phyloP scores from a whole-genome alignment of 2,888 invertebrate genomes.

The Hololepta plana region DNA sequence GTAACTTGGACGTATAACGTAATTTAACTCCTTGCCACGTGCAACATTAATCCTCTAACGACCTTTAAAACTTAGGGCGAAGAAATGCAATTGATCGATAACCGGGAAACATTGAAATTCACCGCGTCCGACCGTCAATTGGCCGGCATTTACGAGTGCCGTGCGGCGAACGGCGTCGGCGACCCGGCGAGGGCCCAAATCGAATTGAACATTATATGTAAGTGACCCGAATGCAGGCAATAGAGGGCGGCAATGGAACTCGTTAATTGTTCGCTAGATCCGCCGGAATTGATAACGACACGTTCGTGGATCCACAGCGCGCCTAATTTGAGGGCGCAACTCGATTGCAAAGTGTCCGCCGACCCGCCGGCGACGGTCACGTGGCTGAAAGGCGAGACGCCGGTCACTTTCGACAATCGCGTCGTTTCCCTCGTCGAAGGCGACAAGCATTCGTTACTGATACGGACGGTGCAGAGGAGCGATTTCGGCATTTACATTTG shows the following conservation, averaged over 20 bases:
- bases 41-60: conserved; percentile 2
- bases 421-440: conserved; percentile 28
- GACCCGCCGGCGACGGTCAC: conserved; percentile 50
- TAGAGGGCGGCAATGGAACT: background rate
- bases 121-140: conserved; percentile 44
- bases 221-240: conserved; percentile 19
- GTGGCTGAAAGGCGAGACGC: conserved; percentile 46
- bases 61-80: conserved; percentile 30
- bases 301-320: conserved; percentile 59
- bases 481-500: conserved; percentile 70
- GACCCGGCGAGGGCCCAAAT: conserved; percentile 48
- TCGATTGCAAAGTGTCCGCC: conserved; percentile 50
- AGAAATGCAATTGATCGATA: conserved; percentile 39
- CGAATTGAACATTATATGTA: conserved; percentile 53
- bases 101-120: conserved; percentile 41
- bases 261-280: conserved; percentile 33
- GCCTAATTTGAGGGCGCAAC: conserved; percentile 45
- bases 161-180: conserved; percentile 57
- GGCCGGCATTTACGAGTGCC: conserved; percentile 56
- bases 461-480: conserved; percentile 43
- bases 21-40: conserved; percentile 8
- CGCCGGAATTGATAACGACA: conserved; percentile 48
- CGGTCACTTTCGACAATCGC: conserved; percentile 29
- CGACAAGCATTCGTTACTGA: conserved; percentile 43
- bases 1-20: conserved; percentile 50